Conservation (phyloP, 2,888 invertebrate species). For the Helobdella robusta region DNA sequence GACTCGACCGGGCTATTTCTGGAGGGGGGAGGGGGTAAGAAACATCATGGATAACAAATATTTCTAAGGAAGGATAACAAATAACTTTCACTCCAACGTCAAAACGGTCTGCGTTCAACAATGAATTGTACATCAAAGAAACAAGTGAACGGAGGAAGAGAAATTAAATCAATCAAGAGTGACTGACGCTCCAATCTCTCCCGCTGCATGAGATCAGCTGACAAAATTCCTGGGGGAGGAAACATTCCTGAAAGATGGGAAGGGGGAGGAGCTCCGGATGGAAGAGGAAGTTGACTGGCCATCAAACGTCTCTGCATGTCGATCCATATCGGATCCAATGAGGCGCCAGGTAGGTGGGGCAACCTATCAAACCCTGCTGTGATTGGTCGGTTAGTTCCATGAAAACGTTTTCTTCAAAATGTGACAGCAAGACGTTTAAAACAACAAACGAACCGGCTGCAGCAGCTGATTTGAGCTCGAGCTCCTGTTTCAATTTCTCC, state of each 20-base stretch:
- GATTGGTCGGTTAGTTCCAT: too few relatives aligned
- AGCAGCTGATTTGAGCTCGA: conserved; percentile 56
- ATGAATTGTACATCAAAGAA: too few relatives aligned
- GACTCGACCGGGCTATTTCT: conserved; percentile 16
- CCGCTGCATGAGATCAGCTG: conserved; percentile 62
- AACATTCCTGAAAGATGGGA: conserved; percentile 48
- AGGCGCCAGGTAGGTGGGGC: conserved; percentile 39
- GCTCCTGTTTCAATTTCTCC: conserved; percentile 75
- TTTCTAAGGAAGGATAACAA: too few relatives aligned
- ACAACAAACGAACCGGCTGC: background rate
- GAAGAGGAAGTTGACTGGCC: conserved; percentile 19
- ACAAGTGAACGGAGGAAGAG: too few relatives aligned
- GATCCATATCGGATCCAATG: conserved; percentile 60
- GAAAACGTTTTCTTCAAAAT: too few relatives aligned
- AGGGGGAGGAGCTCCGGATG: conserved; percentile 45
- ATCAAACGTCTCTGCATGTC: conserved; percentile 63
- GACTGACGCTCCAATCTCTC: conserved; percentile 68
- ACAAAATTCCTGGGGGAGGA: conserved; percentile 56
- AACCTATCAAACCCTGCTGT: conserved; percentile 43
- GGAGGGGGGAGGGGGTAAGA: too few relatives aligned
- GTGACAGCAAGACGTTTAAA: background rate
- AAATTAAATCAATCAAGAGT: too few relatives aligned
- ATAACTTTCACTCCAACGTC: too few relatives aligned
- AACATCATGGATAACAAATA: too few relatives aligned
- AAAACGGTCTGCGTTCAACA: too few relatives aligned